Evolutionary conservation across 2,113 vertebrate species (phyloP).

Genomic region (Strix uralensis): DNA sequence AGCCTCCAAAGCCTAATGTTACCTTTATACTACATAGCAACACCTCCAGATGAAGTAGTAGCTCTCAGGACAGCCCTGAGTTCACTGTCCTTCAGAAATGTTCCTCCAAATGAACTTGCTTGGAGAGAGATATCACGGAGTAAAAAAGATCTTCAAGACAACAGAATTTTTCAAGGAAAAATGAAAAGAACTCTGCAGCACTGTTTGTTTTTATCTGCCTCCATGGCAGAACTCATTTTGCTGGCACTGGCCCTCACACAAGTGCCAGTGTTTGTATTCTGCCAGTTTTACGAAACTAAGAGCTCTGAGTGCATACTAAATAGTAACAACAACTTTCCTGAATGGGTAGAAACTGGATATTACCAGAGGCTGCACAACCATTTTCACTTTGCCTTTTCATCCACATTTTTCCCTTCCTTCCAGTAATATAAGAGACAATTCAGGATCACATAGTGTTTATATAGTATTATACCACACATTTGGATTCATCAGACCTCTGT

Average conservation of each 20-base stretch:
- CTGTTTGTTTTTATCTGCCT: not conserved
- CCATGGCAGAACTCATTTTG: not conserved
- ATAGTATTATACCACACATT: not conserved
- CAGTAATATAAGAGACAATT: not conserved
- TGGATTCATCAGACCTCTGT: not conserved
- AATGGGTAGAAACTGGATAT: not conserved
- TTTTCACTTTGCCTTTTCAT: not conserved
- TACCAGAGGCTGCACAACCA: not conserved
- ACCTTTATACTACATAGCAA: not conserved
- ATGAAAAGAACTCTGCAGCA: not conserved
- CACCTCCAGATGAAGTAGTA: not conserved
- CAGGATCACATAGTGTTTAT: not conserved
- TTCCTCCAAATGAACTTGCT: not conserved
- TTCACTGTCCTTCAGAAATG: not conserved
- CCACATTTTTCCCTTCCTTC: not conserved
- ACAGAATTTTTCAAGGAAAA: not conserved
- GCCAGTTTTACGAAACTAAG: not conserved
- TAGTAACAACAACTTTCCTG: not conserved
- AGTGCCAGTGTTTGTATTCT: not conserved
- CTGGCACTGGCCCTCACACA: rapidly evolving
- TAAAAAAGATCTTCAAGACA: not conserved
- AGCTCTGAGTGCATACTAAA: not conserved
- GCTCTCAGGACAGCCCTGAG: not conserved
- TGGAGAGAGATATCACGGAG: not conserved
- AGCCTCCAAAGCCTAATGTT: not conserved